These are phyloP conservation scores for Lomographa bimaculata DNA, from an alignment of 2,888 invertebrate species.

Conservation along the genomic window DNA sequence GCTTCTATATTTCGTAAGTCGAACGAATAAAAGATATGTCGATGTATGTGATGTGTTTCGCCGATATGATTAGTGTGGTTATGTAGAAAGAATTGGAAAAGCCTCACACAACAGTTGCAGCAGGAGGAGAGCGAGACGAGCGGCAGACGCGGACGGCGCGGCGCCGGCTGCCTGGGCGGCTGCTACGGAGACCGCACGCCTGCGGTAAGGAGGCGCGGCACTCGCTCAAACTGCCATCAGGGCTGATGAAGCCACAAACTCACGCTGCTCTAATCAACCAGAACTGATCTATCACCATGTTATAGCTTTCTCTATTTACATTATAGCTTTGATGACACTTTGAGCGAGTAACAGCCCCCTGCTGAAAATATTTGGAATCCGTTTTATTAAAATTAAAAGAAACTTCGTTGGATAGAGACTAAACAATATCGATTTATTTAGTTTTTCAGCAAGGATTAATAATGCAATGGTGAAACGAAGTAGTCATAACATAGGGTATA, in stretches of 20 bases:
- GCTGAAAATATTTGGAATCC: too few species aligned
- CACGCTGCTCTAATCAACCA: too few species aligned
- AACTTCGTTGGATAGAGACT: too few species aligned
- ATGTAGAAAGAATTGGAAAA: slow-evolving; percentile 45
- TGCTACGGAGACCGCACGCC: slow-evolving; percentile 89
- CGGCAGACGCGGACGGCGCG: slow-evolving; percentile 84
- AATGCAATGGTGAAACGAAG: too few species aligned
- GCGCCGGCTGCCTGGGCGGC: slow-evolving; percentile 88
- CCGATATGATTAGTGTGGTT: slow-evolving; percentile 10
- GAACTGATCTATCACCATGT: too few species aligned
- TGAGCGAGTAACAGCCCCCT: slow-evolving; percentile 15
- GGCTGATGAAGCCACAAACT: too few species aligned
- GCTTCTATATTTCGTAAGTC: slow-evolving; percentile 7
- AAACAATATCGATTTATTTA: too few species aligned
- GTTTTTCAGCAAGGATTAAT: too few species aligned
- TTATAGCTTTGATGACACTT: slow-evolving; percentile 19
- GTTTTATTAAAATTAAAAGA: too few species aligned
- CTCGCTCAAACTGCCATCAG: slow-evolving; percentile 19
- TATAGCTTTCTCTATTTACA: too few species aligned
- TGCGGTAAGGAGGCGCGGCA: slow-evolving; percentile 84
- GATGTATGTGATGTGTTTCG: slow-evolving; percentile 3
- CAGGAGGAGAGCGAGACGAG: slow-evolving; percentile 77
- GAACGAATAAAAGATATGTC: neutral
- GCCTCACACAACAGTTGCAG: slow-evolving; percentile 73
- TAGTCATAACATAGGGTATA: too few species aligned